A percentile compares a stretch with the other conserved stretches of the same genome.
These are phyloP conservation scores for Glaucidium brasilianum DNA, from an alignment of 2,113 vertebrate species.

Conservation along the genomic window DNA sequence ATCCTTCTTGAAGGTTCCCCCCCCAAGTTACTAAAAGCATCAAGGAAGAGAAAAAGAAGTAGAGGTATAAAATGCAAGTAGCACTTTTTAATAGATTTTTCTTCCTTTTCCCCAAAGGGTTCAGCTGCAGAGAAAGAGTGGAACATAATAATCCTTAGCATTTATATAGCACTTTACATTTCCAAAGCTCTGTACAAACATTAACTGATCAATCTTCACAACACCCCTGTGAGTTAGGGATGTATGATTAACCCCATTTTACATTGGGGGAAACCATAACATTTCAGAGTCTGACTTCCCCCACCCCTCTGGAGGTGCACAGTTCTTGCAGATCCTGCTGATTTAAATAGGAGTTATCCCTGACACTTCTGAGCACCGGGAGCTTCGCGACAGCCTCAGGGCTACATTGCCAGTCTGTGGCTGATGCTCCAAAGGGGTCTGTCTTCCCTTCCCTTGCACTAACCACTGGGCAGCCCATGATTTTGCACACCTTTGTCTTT, in stretches of 20 bases:
- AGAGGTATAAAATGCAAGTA: conserved; percentile 55
- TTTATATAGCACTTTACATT: conserved; percentile 71
- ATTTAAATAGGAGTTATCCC: background rate
- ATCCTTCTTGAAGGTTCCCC: background rate
- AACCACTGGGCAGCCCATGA: background rate
- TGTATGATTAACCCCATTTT: conserved; percentile 64
- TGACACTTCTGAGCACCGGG: background rate
- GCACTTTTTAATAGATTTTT: conserved; percentile 66
- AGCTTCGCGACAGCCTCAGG: background rate
- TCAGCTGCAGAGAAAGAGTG: conserved; percentile 65
- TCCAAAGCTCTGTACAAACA: conserved; percentile 68
- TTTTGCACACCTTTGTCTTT: background rate
- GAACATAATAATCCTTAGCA: conserved; percentile 70
- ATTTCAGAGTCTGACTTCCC: conserved; percentile 5
- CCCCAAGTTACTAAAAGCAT: conserved; percentile 33
- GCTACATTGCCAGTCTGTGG: background rate
- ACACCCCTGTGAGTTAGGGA: conserved; percentile 60
- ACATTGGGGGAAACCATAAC: conserved; percentile 54
- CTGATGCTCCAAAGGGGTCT: background rate
- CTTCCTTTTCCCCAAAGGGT: conserved; percentile 62
- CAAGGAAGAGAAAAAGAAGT: conserved; percentile 20
- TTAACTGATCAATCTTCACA: conserved; percentile 70
- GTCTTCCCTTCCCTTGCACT: background rate
- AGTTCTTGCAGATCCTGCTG: background rate
- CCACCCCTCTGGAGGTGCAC: background rate